Base-by-base conservation (phyloP, 2,113 vertebrate genomes). In the Prinia subflava region DNA sequence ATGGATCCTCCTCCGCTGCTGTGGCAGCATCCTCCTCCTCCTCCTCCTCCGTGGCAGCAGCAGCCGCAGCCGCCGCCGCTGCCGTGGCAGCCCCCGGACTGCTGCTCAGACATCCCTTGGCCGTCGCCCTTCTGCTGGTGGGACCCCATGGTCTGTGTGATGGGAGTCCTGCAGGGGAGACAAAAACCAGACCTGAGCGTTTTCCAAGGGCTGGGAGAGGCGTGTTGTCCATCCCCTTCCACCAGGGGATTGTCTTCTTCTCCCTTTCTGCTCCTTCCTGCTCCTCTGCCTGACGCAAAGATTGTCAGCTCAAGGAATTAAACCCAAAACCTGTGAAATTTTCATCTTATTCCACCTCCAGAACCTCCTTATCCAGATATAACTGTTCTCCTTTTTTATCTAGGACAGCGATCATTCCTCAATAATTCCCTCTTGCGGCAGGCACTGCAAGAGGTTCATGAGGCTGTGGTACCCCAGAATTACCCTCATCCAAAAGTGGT, bases 81-180 rank as follows among this genome's bases (percentile, higher is more conserved):
- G 0, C 91, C 21, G 9, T 95, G 94, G 82, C 95, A 96, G 33
- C 95, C 95, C 23, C 70, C 47, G 13, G 95, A 91, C 42, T 93
- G 89, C 71, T 87, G 89, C 71, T 87, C 78, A 57, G 94, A 71
- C 11, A 92, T 92, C 10, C 94, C 92, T 37, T 94, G 96, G 27
- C 94, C 63, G 0, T 96, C 90, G 0, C 96, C 86, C 15, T 97
- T 96, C 92, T 97, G 96, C 55, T 97, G 96, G 52, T 95, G 96
- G 90, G 96, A 97, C 3, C 96, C 95, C 95, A 96, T 96, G 70
- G 55, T 39, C 39, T 39, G 39, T 39, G 39, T 39, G 39, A 39
- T 39, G 39, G 39, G 52, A 85, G 59, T 73, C 83, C 90, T 97
- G 9, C 31, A 39, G 35, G 35, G 57, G 77, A 91, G 56, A 85